Percentiles rank a stretch among this genome's conserved stretches.
Conservation (phyloP, 2,797 vertebrate species). For the Leucoraja ocellata region DNA sequence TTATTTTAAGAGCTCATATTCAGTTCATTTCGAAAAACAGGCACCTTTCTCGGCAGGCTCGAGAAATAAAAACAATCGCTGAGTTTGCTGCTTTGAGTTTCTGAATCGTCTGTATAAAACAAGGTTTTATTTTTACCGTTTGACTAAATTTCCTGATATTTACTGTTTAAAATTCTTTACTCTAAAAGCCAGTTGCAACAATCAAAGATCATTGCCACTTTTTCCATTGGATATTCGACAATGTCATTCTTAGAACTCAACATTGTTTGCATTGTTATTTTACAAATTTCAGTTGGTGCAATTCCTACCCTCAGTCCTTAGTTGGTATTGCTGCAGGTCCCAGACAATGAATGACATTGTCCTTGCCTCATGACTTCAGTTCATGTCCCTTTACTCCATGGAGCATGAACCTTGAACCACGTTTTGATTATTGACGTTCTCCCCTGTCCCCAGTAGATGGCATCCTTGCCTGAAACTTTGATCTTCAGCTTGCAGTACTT, state of each 20-base stretch:
- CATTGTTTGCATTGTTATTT: neutral
- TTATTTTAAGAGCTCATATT: neutral
- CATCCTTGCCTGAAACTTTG: neutral
- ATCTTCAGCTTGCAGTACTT: neutral
- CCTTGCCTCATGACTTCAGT: neutral
- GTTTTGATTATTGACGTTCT: neutral
- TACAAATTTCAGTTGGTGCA: neutral
- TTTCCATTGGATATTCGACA: neutral
- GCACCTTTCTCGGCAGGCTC: neutral
- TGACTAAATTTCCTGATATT: neutral
- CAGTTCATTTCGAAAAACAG: neutral
- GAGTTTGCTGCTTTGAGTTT: neutral
- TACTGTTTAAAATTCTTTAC: neutral
- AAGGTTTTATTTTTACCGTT: neutral
- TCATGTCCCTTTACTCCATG: neutral
- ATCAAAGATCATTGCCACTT: neutral
- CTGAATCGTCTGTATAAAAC: neutral
- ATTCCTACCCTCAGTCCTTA: neutral
- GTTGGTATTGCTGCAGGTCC: neutral
- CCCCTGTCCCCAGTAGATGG: neutral
- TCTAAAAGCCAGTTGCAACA: neutral
- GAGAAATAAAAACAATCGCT: neutral
- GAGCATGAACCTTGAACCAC: neutral
- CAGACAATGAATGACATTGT: neutral
- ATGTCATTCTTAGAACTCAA: neutral